These are phyloP conservation scores for Ypsolopha sequella DNA, from an alignment of 2,888 invertebrate genomes.

Conservation along the genomic window DNA sequence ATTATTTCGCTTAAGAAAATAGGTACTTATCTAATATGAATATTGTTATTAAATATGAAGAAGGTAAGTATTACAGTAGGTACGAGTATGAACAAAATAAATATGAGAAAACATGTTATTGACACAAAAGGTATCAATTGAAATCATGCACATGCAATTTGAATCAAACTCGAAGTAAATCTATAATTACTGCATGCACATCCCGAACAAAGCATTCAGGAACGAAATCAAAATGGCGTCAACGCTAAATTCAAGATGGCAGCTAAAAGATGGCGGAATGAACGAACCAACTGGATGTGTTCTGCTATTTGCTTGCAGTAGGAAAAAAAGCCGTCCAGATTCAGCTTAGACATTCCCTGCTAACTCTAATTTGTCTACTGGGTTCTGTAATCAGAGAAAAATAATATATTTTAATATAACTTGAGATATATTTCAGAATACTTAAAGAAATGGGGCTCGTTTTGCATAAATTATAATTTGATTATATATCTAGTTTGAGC, in stretches of 20 bases:
- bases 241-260: conserved; percentile 11
- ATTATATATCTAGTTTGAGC: neutral
- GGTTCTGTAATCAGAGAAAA: conserved; percentile 60
- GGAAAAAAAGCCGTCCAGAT: conserved; percentile 67
- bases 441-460: neutral
- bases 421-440: neutral
- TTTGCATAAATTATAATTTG: neutral
- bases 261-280: conserved; percentile 14
- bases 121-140: too few relatives aligned
- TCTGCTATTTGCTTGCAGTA: conserved; percentile 71
- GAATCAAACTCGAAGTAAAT: too few relatives aligned
- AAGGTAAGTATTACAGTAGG: too few relatives aligned
- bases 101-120: too few relatives aligned
- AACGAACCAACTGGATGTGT: conserved; percentile 69
- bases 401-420: conserved; percentile 11
- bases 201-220: neutral
- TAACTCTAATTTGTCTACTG: conserved; percentile 28
- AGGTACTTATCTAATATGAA: too few relatives aligned
- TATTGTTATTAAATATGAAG: too few relatives aligned
- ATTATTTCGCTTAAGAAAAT: too few relatives aligned
- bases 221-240: conserved; percentile 6
- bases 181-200: neutral
- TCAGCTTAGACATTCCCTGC: conserved; percentile 62
- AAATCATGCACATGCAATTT: too few relatives aligned
- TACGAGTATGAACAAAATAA: too few relatives aligned